Evolutionary conservation across 2,797 vertebrate species (phyloP).

Genomic region (Varecia variegata): DNA sequence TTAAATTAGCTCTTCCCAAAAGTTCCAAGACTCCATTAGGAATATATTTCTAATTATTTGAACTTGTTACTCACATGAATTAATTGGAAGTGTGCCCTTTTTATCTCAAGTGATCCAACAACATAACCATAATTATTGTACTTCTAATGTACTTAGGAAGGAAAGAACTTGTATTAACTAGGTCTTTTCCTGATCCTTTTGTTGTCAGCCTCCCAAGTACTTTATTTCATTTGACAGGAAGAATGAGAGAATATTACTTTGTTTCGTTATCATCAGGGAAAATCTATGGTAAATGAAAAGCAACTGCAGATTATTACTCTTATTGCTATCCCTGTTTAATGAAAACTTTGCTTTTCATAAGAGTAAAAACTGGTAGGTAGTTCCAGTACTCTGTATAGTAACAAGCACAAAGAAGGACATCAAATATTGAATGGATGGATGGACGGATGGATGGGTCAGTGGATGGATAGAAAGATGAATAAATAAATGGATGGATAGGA

Average conservation of each 20-base stretch:
- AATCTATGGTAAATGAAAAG: neutral
- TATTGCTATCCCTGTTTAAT: neutral
- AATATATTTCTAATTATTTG: constrained; percentile 11
- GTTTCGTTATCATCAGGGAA: neutral
- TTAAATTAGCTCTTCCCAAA: constrained; percentile 2
- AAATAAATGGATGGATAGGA: neutral
- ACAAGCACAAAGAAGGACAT: neutral
- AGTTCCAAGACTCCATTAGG: neutral
- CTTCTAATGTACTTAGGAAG: neutral
- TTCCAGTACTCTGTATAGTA: neutral
- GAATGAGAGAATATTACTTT: neutral
- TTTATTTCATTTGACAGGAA: neutral
- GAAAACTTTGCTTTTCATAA: neutral
- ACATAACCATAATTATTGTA: neutral
- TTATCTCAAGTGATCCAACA: neutral
- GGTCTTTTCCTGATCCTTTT: constrained; percentile 18
- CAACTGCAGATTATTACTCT: neutral
- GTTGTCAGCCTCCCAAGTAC: neutral
- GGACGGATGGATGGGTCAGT: neutral
- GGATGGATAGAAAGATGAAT: neutral
- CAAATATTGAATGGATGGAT: neutral
- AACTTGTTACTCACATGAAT: neutral
- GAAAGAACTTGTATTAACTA: neutral
- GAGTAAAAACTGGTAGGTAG: neutral
- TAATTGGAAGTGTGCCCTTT: constrained; percentile 23